These are phyloP conservation scores for Scophthalmus maximus DNA, from an alignment of 2,113 vertebrate species.

Conservation along the genomic window DNA sequence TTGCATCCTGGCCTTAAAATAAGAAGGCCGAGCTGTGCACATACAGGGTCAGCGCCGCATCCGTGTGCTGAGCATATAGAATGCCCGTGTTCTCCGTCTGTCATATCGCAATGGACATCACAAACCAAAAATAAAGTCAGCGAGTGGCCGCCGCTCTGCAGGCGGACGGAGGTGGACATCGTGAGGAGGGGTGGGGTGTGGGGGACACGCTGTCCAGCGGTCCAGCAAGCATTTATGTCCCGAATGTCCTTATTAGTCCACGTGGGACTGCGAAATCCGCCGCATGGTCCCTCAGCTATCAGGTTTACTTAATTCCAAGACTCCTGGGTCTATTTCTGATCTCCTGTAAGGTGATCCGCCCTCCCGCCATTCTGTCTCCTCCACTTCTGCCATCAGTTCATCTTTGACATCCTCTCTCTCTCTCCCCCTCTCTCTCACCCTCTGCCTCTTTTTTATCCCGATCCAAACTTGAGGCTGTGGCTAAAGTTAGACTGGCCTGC, in stretches of 20 bases:
- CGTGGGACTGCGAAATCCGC: slow-evolving; percentile 68
- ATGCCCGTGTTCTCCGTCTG: slow-evolving; percentile 34
- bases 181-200: slow-evolving; percentile 50
- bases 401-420: slow-evolving; percentile 52
- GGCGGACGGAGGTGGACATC: slow-evolving; percentile 51
- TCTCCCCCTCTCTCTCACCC: slow-evolving; percentile 41
- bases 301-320: slow-evolving; percentile 85
- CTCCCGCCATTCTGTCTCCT: slow-evolving; percentile 72
- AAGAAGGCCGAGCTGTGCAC: slow-evolving; percentile 38
- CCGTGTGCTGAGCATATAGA: slow-evolving; percentile 55
- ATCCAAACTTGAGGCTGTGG: slow-evolving; percentile 84
- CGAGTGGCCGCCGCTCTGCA: slow-evolving; percentile 16
- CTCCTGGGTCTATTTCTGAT: slow-evolving; percentile 83
- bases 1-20: slow-evolving; percentile 35
- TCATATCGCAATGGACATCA: slow-evolving; percentile 63
- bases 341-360: slow-evolving; percentile 80
- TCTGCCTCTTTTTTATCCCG: slow-evolving; percentile 57
- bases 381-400: slow-evolving; percentile 63
- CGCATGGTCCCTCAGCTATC: slow-evolving; percentile 75
- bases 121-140: slow-evolving; percentile 76
- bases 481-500: slow-evolving; percentile 82
- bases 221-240: slow-evolving; percentile 70
- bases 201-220: slow-evolving; percentile 59
- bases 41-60: slow-evolving; percentile 58
- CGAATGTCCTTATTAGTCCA: slow-evolving; percentile 86